phyloP scores from a whole-genome alignment of 2,888 invertebrate genomes.

The Bombyx huttoni region DNA sequence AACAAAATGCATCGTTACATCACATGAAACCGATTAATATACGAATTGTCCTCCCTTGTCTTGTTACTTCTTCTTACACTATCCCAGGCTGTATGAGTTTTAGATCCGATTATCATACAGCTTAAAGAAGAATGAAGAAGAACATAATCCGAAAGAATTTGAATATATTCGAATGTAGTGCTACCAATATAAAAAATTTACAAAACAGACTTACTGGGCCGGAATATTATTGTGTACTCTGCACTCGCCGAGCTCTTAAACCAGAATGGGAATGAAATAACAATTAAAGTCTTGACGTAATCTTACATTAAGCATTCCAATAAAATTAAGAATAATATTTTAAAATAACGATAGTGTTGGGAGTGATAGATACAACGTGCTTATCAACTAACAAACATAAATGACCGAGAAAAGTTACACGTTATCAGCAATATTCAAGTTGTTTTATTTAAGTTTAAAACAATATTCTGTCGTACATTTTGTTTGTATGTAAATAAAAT shows the following conservation, averaged over 20 bases:
- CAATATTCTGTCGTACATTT: too few species aligned
- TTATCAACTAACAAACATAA: background rate
- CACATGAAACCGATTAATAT: too few species aligned
- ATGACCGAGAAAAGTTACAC: background rate
- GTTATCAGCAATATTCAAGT: background rate
- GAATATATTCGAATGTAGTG: background rate
- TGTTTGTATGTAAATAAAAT: too few species aligned
- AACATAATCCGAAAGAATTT: too few species aligned
- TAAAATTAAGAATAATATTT: background rate
- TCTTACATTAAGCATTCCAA: background rate
- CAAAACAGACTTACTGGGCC: background rate
- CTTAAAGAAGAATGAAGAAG: too few species aligned
- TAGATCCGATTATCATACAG: too few species aligned
- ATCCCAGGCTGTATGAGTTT: too few species aligned
- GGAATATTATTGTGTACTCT: background rate
- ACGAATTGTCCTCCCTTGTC: too few species aligned
- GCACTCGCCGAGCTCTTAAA: background rate
- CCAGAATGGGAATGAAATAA: background rate
- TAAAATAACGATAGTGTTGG: background rate
- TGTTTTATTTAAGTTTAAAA: too few species aligned
- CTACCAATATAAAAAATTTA: background rate
- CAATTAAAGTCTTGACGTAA: background rate
- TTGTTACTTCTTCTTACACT: too few species aligned
- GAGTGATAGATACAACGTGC: background rate
- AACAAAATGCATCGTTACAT: too few species aligned